Base-by-base conservation (phyloP, 2,888 invertebrate species). In the Psylliodes chrysocephalus region DNA sequence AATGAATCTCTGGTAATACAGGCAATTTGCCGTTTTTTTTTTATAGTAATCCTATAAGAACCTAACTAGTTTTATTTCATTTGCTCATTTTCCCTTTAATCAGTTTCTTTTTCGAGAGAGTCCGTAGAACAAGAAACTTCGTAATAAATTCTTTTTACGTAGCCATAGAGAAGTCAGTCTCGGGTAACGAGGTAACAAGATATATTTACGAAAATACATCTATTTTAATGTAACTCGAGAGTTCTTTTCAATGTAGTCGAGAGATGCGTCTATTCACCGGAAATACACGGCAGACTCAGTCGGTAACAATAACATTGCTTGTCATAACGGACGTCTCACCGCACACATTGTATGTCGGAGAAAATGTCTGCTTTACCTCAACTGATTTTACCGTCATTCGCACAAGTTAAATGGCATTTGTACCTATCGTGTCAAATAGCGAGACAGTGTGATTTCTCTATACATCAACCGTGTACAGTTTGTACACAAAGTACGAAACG, bases 201-300 rank as follows among this genome's bases (percentile, higher is more conserved):
- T 69, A 68, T 71, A 66, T 61, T 66, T 38, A 59, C 60, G 60
- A 62, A 68, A 65, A 69, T 60, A 64, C 59, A 53, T 57, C 54
- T 60, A 67, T 68, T 69, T 67, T 63, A 51, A 60, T 63, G 71
- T 67, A 71, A 68, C 67, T 30, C 51, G 67, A 68, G 65, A 65
- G 63, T 63, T 66, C 65, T 67, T 68, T 69, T 68, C 68, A 71
- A 69, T 69, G 64, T 62, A 30, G 55, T 40, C 42, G 14, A 42
- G 53, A 56, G 38, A 33, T 40, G 59, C 38, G 68, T 65, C 67
- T 67, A 65, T 62, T 61, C 56, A 51, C 55, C 42, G 56, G 49
- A 62, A 62, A 62, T 61, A 61, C 49, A 40, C 7, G 51, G 42
- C 59, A 42, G 51, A 62, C 62, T 56, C 55, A 28, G 49, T 40